Base-by-base conservation (phyloP, 2,113 vertebrate genomes). In the Thymallus thymallus region DNA sequence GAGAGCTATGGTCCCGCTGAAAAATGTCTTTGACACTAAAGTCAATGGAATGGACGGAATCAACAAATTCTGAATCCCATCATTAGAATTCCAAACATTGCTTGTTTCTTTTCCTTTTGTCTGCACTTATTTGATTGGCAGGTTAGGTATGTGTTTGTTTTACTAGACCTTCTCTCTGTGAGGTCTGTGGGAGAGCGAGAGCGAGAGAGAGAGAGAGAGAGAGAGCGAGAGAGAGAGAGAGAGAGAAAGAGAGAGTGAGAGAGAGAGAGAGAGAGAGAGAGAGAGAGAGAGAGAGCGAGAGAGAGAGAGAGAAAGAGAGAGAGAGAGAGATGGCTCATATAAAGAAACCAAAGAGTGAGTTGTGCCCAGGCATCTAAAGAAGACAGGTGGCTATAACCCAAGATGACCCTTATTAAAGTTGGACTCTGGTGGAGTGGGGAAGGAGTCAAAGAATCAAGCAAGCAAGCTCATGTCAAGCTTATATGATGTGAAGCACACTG, bases 61-160 rank as follows among this genome's bases (percentile, higher is more conserved):
- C 61, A 75, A 14, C 60, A 71, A 75, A 75, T 65, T 48, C 12
- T 1, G 16, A 73, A 71, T 14, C 55, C 24, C 23, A 2, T 12
- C 14, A 76, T 76, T 79, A 60, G 16, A 74, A 77, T 76, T 79
- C 45, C 51, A 67, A 77, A 75, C 71, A 80, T 56, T 71, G 46
- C 32, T 68, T 9, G 69, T 73, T 77, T 70, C 46, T 5, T 68
- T 45, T 81, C 65, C 69, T 80, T 26, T 26, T 26, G 26, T 26
- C 26, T 26, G 26, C 5, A 72, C 74, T 69, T 84, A 77, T 82
- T 56, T 60, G 75, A 84, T 76, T 82, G 82, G 75, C 75, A 69
- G 74, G 71, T 3, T 16, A 23, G 26, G 9, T 48, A 62, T 66
- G 24, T 77, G 80, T 64, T 74, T 45, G 74, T 71, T 80, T 82